Evolutionary conservation across 2,113 vertebrate species (phyloP), one percentile per base, ranked within the genome.

Genomic region (Sander lucioperca): DNA sequence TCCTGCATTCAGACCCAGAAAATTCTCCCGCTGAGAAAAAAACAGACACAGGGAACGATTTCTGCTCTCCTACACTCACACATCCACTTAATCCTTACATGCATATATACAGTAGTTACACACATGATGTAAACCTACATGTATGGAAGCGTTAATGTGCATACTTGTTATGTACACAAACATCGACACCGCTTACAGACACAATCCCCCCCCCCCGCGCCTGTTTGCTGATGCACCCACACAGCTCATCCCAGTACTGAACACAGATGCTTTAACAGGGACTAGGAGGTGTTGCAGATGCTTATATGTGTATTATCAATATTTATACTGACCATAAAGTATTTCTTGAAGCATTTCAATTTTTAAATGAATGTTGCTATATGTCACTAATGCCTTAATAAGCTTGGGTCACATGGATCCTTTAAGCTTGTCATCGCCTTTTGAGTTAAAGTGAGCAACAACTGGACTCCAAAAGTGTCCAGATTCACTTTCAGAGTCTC

Each of bases 21-120:
- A 94, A 72, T 93, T 96, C 89, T 96, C 94, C 51, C 86, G 85
- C 74, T 95, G 80, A 93, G 50, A 2, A 50, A 6, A 48, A 48
- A n/a, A 45, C 27, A 5, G 14, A 69, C 66, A 14, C 3, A 6
- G 2, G 1, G 61, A 15, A 51, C 21, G 3, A n/a, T 43, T 14
- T 25, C 85, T 50, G 48, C 13, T 33, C 36, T 47, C 45, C 64
- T 9, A 23, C 51, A 67, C 69, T 27, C 18, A 33, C 33, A 36
- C 57, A 65, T 23, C 25, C 58, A 51, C 3, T 36, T 76, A 10
- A 30, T 59, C 21, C 39, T n/a, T 14, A 80, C 18, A n/a, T 16
- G 27, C 79, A 64, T 18, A 47, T 48, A n/a, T n/a, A n/a, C n/a
- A n/a, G 48, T 30, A 56, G 23, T 13, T 39, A 69, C 12, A 74